Percentiles rank a stretch among this genome's conserved stretches.
phyloP scores from a whole-genome alignment of 2,797 vertebrate species.

The Tragelaphus oryx region DNA sequence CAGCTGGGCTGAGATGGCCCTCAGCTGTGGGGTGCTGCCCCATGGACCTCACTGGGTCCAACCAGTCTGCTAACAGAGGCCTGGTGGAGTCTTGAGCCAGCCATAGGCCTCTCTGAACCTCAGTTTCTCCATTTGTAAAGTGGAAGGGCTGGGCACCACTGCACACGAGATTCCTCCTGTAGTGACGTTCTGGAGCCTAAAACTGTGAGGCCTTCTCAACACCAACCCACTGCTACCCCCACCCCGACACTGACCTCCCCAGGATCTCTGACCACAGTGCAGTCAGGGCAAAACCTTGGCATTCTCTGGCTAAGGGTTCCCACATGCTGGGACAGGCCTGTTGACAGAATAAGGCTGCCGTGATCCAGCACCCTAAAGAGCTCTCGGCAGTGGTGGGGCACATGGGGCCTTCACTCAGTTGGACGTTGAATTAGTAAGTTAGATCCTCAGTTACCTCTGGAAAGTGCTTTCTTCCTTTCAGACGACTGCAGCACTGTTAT shows the following conservation, averaged over 20 bases:
- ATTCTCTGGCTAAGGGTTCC: background rate
- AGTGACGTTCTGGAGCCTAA: background rate
- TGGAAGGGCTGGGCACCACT: background rate
- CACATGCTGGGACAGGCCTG: background rate
- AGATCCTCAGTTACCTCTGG: background rate
- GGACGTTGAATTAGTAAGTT: background rate
- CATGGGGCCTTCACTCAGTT: background rate
- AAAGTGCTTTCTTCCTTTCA: background rate
- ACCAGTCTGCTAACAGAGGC: background rate
- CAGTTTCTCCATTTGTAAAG: background rate
- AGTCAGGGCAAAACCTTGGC: background rate
- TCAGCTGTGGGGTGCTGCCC: background rate
- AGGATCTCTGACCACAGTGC: background rate
- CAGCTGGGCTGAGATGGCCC: background rate
- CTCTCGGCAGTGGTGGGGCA: background rate
- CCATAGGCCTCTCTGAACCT: background rate
- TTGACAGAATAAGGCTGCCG: background rate
- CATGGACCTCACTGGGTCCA: background rate
- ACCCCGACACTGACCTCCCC: fast-evolving
- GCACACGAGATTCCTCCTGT: background rate
- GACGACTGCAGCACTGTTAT: background rate
- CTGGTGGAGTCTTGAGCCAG: background rate
- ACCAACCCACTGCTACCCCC: background rate
- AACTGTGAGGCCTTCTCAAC: background rate
- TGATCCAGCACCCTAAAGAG: background rate